Evolutionary conservation across 2,113 vertebrate species (phyloP).

Genomic region (Athene cunicularia): DNA sequence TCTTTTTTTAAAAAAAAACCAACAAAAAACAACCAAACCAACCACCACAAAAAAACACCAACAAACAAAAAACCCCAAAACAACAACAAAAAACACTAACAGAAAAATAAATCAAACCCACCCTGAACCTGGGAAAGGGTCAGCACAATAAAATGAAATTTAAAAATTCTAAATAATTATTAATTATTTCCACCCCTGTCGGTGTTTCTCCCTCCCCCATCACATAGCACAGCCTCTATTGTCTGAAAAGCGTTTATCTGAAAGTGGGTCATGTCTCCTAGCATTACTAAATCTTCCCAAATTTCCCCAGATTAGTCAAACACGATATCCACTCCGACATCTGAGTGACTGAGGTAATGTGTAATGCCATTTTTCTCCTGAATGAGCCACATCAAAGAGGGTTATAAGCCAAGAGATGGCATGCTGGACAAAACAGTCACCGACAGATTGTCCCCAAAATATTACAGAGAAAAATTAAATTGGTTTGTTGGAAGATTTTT

Average conservation of each 20-base stretch:
- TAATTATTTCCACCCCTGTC: background rate
- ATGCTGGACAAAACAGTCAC: background rate
- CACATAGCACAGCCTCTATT: background rate
- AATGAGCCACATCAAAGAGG: slow-evolving; percentile 51
- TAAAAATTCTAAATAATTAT: background rate
- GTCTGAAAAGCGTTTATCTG: slow-evolving; percentile 31
- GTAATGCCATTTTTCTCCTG: slow-evolving; percentile 63
- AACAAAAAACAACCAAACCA: background rate
- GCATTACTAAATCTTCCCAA: slow-evolving; percentile 61
- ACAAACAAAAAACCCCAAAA: no score
- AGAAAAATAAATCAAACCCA: background rate
- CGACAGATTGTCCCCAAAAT: slow-evolving; percentile 15
- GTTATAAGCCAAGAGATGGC: background rate
- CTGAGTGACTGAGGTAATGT: slow-evolving; percentile 34
- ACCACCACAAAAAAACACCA: no score
- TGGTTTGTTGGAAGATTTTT: background rate
- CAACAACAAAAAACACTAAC: no score
- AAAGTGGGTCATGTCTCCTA: slow-evolving; percentile 67
- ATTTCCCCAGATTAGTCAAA: slow-evolving; percentile 59
- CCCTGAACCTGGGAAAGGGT: background rate
- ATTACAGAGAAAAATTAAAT: background rate
- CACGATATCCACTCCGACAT: background rate
- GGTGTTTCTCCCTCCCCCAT: background rate
- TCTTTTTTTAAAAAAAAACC: background rate
- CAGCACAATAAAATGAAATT: background rate